phyloP scores from a whole-genome alignment of 2,797 vertebrate genomes.

The Peromyscus nudipes region DNA sequence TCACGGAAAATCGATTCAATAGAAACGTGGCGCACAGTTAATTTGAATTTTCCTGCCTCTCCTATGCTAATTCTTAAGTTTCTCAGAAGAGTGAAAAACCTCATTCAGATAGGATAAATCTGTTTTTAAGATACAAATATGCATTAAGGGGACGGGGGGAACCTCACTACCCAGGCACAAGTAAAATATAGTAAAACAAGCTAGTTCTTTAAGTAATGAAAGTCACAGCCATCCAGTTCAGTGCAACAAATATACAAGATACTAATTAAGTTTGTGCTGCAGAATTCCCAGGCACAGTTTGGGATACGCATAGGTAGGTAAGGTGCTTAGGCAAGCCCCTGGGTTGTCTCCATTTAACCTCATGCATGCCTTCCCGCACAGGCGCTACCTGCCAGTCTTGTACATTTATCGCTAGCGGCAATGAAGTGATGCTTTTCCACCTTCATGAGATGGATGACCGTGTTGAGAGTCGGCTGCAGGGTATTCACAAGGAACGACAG shows the following conservation, averaged over 20 bases:
- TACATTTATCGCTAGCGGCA: background rate
- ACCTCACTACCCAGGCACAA: background rate
- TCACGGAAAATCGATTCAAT: slow-evolving; percentile 18
- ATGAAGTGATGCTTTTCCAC: background rate
- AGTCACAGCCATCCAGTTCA: background rate
- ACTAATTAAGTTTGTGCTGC: background rate
- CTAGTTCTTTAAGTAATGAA: slow-evolving; percentile 16
- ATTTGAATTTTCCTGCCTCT: background rate
- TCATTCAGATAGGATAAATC: background rate
- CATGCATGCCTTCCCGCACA: background rate
- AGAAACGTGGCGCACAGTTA: background rate
- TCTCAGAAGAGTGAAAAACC: background rate
- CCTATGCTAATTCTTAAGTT: background rate
- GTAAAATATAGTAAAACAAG: slow-evolving; percentile 49
- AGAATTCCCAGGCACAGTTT: background rate
- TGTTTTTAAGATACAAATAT: slow-evolving; percentile 34
- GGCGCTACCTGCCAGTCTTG: background rate
- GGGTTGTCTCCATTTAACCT: background rate
- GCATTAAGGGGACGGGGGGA: background rate
- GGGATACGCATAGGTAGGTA: rapidly evolving
- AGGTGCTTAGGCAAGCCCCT: background rate
- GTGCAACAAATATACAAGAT: background rate
- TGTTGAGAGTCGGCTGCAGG: background rate
- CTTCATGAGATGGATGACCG: background rate
- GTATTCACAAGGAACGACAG: background rate